phyloP scores from a whole-genome alignment of 2,888 invertebrate species.

The Nymphalis c-album region DNA sequence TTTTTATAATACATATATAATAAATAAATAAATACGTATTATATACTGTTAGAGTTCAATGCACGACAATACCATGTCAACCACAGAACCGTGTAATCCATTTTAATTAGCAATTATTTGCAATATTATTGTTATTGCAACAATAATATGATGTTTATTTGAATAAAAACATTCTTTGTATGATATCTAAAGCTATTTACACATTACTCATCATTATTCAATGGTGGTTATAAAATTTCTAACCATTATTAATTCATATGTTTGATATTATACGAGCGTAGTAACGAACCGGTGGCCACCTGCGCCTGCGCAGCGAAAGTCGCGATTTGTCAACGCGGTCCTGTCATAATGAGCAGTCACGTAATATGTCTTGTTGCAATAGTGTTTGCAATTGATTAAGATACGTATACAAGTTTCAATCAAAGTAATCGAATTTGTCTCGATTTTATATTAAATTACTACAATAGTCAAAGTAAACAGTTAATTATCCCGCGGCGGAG shows the following conservation, averaged over 20 bases:
- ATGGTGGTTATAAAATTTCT: neutral
- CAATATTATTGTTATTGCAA: too few species aligned
- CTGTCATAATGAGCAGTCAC: slow-evolving; percentile 38
- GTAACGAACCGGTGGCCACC: slow-evolving; percentile 44
- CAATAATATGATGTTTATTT: too few species aligned
- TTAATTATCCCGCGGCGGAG: too few species aligned
- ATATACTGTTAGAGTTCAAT: too few species aligned
- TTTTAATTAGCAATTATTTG: too few species aligned
- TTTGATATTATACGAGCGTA: slow-evolving; percentile 10
- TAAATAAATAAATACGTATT: too few species aligned
- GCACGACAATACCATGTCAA: too few species aligned
- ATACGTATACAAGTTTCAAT: slow-evolving; percentile 1
- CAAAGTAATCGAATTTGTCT: neutral
- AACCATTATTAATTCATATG: slow-evolving; percentile 11
- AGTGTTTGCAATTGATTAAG: slow-evolving; percentile 3
- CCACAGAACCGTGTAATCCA: too few species aligned
- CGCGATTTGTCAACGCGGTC: slow-evolving; percentile 65
- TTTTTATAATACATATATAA: too few species aligned
- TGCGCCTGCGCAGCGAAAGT: slow-evolving; percentile 66
- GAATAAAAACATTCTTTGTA: neutral
- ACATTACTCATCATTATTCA: neutral
- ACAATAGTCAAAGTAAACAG: too few species aligned
- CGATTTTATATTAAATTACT: too few species aligned
- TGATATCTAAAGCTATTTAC: neutral
- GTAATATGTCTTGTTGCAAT: slow-evolving; percentile 37